phyloP scores from a whole-genome alignment of 2,113 vertebrate species.

The Ellobius talpinus region DNA sequence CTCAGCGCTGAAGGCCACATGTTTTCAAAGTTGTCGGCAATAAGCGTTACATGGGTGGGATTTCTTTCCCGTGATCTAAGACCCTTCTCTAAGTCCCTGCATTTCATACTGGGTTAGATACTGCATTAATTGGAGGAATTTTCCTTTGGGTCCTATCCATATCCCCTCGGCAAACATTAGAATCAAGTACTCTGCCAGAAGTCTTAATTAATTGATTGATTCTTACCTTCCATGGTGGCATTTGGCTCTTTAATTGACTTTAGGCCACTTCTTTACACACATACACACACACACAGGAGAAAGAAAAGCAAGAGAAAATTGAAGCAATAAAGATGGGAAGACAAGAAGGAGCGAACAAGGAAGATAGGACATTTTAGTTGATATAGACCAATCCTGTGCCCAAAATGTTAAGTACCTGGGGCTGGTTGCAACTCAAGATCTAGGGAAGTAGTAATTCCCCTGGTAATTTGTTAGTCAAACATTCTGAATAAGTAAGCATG shows the following conservation, averaged over 20 bases:
- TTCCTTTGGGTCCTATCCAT: not conserved
- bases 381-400: not conserved
- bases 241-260: not conserved
- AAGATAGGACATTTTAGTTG: not conserved
- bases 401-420: not conserved
- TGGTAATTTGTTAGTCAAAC: not conserved
- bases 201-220: constrained; percentile 16
- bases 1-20: not conserved
- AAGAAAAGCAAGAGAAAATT: not conserved
- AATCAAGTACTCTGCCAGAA: not conserved
- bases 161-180: not conserved
- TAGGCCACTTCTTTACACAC: not conserved
- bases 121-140: not conserved
- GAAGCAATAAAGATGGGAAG: not conserved
- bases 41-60: not conserved
- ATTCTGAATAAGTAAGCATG: not conserved
- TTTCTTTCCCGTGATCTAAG: not conserved
- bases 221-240: not conserved
- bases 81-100: not conserved
- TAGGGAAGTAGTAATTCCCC: not conserved
- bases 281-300: not conserved
- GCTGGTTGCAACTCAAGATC: not conserved
- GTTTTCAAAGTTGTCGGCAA: not conserved
- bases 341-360: not conserved
- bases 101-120: not conserved